Conservation (phyloP, 2,113 vertebrate species). For the Odocoileus virginianus region DNA sequence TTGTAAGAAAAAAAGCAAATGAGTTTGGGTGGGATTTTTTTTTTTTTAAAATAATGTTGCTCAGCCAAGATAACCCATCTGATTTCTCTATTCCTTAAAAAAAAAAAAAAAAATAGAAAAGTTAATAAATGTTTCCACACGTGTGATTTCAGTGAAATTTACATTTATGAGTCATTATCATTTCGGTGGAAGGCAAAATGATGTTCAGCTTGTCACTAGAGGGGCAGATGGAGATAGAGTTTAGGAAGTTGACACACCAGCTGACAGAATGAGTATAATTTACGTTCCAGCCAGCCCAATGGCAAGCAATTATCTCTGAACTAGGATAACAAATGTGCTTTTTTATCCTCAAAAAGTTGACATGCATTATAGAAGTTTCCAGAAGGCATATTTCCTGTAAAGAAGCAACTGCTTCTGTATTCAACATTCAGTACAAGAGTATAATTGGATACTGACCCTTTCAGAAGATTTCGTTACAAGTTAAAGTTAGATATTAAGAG, state of each 20-base stretch:
- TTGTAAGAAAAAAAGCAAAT: not conserved
- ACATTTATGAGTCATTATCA: slow-evolving; percentile 79
- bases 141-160: slow-evolving; percentile 76
- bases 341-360: slow-evolving; percentile 81
- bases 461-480: slow-evolving; percentile 60
- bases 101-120: not conserved
- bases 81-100: not conserved
- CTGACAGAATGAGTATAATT: slow-evolving; percentile 83
- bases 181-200: slow-evolving; percentile 78
- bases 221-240: slow-evolving; percentile 76
- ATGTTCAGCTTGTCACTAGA: slow-evolving; percentile 77
- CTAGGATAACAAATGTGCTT: slow-evolving; percentile 81
- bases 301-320: slow-evolving; percentile 85
- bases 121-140: slow-evolving; percentile 56
- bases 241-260: slow-evolving; percentile 74
- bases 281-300: slow-evolving; percentile 80
- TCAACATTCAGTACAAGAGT: slow-evolving; percentile 73
- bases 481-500: slow-evolving; percentile 58
- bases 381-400: slow-evolving; percentile 80
- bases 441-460: slow-evolving; percentile 78
- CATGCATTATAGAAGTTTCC: slow-evolving; percentile 76
- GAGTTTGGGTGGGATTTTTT: not conserved
- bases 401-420: slow-evolving; percentile 71
- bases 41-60: not conserved
- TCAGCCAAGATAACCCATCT: slow-evolving; percentile 10